These are phyloP conservation scores for Pelosia muscerda DNA, from an alignment of 2,888 invertebrate genomes.

Conservation along the genomic window DNA sequence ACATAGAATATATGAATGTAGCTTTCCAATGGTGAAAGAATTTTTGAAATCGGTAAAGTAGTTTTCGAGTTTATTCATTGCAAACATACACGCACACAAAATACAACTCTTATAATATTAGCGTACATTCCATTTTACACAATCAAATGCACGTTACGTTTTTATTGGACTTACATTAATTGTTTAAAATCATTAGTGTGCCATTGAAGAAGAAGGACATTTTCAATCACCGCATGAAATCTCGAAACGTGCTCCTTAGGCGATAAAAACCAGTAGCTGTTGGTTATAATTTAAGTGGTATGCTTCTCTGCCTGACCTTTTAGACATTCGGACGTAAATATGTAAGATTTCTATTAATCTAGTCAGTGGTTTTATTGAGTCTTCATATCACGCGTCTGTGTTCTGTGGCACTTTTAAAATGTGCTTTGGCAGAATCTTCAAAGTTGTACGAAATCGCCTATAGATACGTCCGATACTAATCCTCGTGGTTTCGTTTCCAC, in stretches of 20 bases:
- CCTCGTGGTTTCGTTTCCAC: background rate
- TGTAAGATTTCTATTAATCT: background rate
- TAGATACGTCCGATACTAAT: background rate
- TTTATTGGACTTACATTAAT: background rate
- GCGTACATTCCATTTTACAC: background rate
- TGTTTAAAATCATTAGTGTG: no score
- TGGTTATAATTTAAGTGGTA: background rate
- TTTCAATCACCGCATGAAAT: background rate
- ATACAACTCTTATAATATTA: no score
- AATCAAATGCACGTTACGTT: background rate
- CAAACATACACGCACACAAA: no score
- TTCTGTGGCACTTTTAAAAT: background rate
- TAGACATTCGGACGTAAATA: background rate
- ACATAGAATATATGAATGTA: no score
- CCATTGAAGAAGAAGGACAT: no score
- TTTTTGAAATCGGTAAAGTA: no score
- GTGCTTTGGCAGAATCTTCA: conserved; percentile 4
- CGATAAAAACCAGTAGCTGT: background rate
- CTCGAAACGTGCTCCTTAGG: background rate
- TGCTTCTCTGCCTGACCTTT: background rate
- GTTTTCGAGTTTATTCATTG: no score
- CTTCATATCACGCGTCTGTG: background rate
- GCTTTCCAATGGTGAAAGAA: no score
- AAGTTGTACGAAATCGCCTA: background rate
- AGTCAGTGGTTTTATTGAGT: background rate